Evolutionary conservation across 2,888 invertebrate species (phyloP), one percentile per base, ranked within the genome.

Genomic region (Cryptocheilus praepositus): DNA sequence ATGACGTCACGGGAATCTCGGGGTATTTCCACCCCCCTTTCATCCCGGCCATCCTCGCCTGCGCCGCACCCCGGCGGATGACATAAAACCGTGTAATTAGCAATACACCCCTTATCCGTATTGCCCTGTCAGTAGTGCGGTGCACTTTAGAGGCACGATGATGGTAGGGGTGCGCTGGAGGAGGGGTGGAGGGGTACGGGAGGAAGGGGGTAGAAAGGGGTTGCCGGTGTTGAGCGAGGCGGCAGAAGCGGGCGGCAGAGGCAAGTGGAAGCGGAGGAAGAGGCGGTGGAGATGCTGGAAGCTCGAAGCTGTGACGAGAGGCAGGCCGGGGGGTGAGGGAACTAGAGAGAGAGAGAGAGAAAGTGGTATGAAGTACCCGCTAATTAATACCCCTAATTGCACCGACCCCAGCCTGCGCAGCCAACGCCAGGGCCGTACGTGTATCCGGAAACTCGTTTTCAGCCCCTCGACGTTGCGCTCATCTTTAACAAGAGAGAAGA

Each of bases 341-440:
- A n/a, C n/a, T n/a, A 62, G 45, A 49, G 61, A 53, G 63, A 64
- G 66, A 25, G 56, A 63, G 53, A 74, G 62, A 68, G 71, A 71
- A 73, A 78, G 75, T 71, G 74, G 79, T 71, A 81, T 80, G 82
- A 86, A 87, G 88, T 86, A 84, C 84, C 83, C 82, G 87, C 86
- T 88, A 88, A 88, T 88, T 88, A 88, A 88, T 88, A 88, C 85
- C 85, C 87, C 86, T 87, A 88, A 88, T 88, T 88, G 87, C 85
- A 83, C 83, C 84, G 80, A 84, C 83, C 84, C 83, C 81, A 83
- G 76, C 72, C 71, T 72, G 73, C 69, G 68, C 77, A n/a, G 43
- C 36, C 74, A 72, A 69, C 64, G 70, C 70, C 83, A 84, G 83
- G 82, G 82, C 83, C 77, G 82, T 76, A 74, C 70, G 67, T 74